Evolutionary conservation across 2,888 invertebrate species (phyloP).

Genomic region (Eilema sororculum): DNA sequence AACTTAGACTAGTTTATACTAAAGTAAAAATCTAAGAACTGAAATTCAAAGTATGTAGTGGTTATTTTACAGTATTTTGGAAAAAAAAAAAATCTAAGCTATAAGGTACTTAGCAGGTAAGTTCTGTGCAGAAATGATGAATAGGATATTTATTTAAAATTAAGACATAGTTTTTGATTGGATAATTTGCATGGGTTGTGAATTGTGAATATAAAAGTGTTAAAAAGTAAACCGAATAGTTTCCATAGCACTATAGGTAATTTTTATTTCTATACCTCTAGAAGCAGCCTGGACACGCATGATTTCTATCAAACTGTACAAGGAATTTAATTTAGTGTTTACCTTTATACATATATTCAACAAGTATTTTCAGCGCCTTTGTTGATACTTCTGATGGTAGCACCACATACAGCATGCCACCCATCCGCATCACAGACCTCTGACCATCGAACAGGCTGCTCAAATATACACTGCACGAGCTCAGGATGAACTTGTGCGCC

Average conservation of each 20-base stretch:
- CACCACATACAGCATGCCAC: constrained; percentile 89
- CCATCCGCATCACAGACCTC: constrained; percentile 78
- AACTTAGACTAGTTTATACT: background rate
- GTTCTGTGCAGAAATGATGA: no score
- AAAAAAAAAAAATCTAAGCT: no score
- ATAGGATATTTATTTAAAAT: no score
- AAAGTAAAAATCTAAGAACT: background rate
- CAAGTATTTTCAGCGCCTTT: constrained; percentile 92
- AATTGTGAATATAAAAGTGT: no score
- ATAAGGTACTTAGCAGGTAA: no score
- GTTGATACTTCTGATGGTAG: constrained; percentile 93
- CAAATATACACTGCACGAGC: constrained; percentile 91
- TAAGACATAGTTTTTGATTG: no score
- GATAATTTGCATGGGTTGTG: no score
- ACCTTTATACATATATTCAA: constrained; percentile 95
- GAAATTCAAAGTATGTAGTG: background rate
- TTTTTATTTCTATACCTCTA: background rate
- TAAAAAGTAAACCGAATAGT: background rate
- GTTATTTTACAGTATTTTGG: no score
- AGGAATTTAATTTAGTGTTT: constrained; percentile 42
- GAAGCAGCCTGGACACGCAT: no score
- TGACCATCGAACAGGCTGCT: constrained; percentile 81
- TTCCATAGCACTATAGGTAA: background rate
- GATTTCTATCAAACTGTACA: no score
- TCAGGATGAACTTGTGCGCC: constrained; percentile 94